Evolutionary conservation across 2,888 invertebrate genomes (phyloP).

Genomic region (Melitaea athalia): DNA sequence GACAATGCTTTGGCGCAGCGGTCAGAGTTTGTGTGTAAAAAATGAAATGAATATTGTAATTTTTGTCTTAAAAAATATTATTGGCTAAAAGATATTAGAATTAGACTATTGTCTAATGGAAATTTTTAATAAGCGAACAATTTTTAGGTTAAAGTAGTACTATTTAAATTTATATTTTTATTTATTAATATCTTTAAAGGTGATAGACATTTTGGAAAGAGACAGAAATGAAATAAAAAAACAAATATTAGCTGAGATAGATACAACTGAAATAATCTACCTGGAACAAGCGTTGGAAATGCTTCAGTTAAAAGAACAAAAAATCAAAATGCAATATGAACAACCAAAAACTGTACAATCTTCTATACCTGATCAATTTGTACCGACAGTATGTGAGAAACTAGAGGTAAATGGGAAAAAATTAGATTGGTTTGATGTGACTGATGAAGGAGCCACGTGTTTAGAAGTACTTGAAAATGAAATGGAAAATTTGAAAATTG

Average conservation of each 20-base stretch:
- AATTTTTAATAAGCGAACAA: not conserved
- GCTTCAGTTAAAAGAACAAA: slow-evolving; percentile 80
- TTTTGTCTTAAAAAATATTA: no score
- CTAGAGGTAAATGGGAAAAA: slow-evolving; percentile 60
- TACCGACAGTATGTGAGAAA: slow-evolving; percentile 56
- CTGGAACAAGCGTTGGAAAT: slow-evolving; percentile 91
- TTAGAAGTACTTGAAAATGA: slow-evolving; percentile 57
- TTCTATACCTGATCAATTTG: slow-evolving; percentile 39
- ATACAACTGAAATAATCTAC: slow-evolving; percentile 92
- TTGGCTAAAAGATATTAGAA: no score
- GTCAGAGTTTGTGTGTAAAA: no score
- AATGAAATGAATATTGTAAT: no score
- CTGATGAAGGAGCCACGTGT: slow-evolving; percentile 67
- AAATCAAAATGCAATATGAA: slow-evolving; percentile 48
- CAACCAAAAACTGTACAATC: slow-evolving; percentile 40
- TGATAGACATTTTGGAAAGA: slow-evolving; percentile 86
- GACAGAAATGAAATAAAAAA: slow-evolving; percentile 86
- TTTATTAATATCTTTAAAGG: slow-evolving; percentile 60
- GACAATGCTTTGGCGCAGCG: no score
- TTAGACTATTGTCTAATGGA: not conserved
- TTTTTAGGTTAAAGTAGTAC: no score
- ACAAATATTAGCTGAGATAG: slow-evolving; percentile 85
- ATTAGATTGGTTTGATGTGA: slow-evolving; percentile 73
- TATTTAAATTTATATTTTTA: no score
- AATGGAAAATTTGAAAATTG: slow-evolving; percentile 50